Evolutionary conservation across 2,888 invertebrate species (phyloP), one percentile per base, ranked within the genome.

Genomic region (Aphidius colemani): DNA sequence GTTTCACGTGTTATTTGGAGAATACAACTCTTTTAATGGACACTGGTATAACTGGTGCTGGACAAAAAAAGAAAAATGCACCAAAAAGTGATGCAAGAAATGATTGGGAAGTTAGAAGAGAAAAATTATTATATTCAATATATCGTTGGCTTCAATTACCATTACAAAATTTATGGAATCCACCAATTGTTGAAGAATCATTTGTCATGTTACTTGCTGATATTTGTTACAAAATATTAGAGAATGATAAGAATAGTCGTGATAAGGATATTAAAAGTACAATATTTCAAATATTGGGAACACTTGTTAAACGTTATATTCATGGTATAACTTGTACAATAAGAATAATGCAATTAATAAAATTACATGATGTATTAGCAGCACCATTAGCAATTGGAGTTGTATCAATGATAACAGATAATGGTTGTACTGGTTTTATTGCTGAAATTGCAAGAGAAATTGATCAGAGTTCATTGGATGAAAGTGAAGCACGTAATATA

Each of bases 261-360:
- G 83, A 89, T 70, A 18, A 30, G 69, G 84, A 87, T 55, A 84
- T 86, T 0, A 85, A 89, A 66, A 89, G 90, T 70, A 89, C 90
- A 10, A 86, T 95, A 66, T 82, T 81, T 76, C 89, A 93, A 85
- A 88, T 95, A 48, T 84, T 96, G 65, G 95, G 94, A 10, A 86
- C 88, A 3, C 86, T 95, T 53, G 88, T 95, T 18, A 94, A 92
- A 78, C 88, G 88, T 59, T 94, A 94, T 78, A 93, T 92, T 77
- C 94, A 96, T 83, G 92, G 92, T 0, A 86, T 90, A 51, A 88
- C 89, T 43, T 93, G 92, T 78, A 87, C 91, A 1, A 88, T 91
- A 7, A 89, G 90, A 75, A 85, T 92, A 64, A 88, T 80, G 73
- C 87, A 94, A 87, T 78, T 93, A 58, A 85, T 95, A 43, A 92